phyloP scores from a whole-genome alignment of 2,113 vertebrate genomes.

The Ctenodactylus gundi region DNA sequence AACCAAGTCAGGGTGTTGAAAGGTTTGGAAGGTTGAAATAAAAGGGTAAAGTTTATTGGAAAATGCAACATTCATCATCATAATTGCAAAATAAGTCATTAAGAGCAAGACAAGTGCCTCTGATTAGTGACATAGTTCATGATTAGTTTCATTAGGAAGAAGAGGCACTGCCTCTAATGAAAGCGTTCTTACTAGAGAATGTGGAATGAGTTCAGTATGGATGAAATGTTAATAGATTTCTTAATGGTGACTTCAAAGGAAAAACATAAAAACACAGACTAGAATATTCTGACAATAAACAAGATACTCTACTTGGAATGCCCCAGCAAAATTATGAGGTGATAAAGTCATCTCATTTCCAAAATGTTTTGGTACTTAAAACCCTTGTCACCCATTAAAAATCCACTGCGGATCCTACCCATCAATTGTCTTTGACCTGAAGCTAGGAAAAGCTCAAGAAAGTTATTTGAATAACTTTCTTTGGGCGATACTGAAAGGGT shows the following conservation, averaged over 20 bases:
- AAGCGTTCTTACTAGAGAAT: conserved; percentile 64
- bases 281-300: neutral
- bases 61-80: conserved; percentile 75
- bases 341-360: conserved; percentile 63
- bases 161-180: conserved; percentile 63
- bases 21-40: conserved; percentile 69
- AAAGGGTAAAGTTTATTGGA: conserved; percentile 75
- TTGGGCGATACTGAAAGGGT: neutral
- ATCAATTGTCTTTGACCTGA: conserved; percentile 74
- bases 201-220: conserved; percentile 64
- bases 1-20: conserved; percentile 63
- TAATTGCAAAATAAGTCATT: conserved; percentile 76
- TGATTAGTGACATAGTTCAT: conserved; percentile 76
- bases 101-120: conserved; percentile 78
- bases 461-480: neutral
- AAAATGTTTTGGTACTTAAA: conserved; percentile 55
- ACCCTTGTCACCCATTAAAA: conserved; percentile 71
- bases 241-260: conserved; percentile 59
- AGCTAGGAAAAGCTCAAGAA: conserved; percentile 56
- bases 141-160: conserved; percentile 79
- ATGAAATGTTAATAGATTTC: conserved; percentile 72
- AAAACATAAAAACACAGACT: conserved; percentile 39
- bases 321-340: conserved; percentile 63
- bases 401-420: conserved; percentile 73
- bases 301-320: conserved; percentile 3